These are phyloP conservation scores for Antheraea mylitta DNA, from an alignment of 1,140 invertebrate genomes.

Conservation along the genomic window DNA sequence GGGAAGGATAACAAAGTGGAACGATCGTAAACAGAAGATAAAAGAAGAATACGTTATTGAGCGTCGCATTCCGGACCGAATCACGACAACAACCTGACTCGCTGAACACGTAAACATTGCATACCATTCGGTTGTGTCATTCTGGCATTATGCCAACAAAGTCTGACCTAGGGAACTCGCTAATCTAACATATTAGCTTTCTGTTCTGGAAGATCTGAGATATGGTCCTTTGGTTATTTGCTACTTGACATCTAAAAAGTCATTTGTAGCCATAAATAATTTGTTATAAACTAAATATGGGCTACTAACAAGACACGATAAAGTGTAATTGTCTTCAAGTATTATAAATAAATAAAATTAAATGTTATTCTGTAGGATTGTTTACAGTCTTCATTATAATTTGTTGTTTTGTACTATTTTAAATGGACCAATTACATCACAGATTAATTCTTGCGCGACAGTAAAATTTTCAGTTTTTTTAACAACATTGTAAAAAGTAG, in stretches of 20 bases:
- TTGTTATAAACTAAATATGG: not conserved
- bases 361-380: too few relatives aligned
- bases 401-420: not conserved
- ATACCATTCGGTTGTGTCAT: conserved; percentile 62
- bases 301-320: not conserved
- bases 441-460: not conserved
- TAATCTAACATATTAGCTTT: conserved; percentile 15
- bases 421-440: not conserved
- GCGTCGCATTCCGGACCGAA: conserved; percentile 19
- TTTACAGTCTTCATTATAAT: not conserved
- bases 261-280: not conserved
- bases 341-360: too few relatives aligned
- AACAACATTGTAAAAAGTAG: too few relatives aligned
- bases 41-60: conserved; percentile 19
- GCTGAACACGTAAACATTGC: conserved; percentile 55
- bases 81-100: conserved; percentile 48
- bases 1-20: not conserved
- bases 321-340: too few relatives aligned
- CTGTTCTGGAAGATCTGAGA: not conserved
- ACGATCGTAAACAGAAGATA: conserved; percentile 19
- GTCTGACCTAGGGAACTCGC: conserved; percentile 58
- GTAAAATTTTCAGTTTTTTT: not conserved
- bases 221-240: not conserved
- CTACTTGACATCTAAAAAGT: not conserved
- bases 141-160: conserved; percentile 48